phyloP scores from a whole-genome alignment of 2,113 vertebrate species.

The Stigmatopora argus region DNA sequence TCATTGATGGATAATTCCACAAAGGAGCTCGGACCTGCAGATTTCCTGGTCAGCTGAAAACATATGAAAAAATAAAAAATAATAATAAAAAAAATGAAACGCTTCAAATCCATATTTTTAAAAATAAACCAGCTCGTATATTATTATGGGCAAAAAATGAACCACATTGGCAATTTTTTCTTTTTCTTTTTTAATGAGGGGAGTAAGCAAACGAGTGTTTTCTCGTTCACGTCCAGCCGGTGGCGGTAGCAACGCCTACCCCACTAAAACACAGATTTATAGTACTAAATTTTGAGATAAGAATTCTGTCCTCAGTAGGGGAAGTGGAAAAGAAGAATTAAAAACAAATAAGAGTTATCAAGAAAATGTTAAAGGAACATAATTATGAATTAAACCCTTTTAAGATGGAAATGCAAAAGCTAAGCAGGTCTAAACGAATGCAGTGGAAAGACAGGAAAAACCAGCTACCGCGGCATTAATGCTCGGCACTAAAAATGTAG shows the following conservation, averaged over 20 bases:
- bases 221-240: conserved; percentile 25
- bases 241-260: neutral
- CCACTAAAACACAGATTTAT: neutral
- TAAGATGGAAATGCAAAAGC: neutral
- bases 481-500: too few relatives aligned
- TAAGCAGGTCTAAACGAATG: conserved; percentile 29
- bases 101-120: neutral
- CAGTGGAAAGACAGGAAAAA: conserved; percentile 56
- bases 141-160: too few relatives aligned
- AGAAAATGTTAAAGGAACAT: neutral
- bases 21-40: conserved; percentile 75
- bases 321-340: neutral
- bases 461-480: conserved; percentile 16
- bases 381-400: neutral
- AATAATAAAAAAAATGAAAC: neutral
- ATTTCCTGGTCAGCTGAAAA: conserved; percentile 69
- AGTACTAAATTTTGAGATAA: neutral
- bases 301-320: neutral
- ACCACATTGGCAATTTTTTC: too few relatives aligned
- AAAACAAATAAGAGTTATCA: neutral
- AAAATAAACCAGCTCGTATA: too few relatives aligned
- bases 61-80: conserved; percentile 26
- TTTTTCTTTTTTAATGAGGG: too few relatives aligned
- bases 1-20: conserved; percentile 80
- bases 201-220: too few relatives aligned